phyloP scores from a whole-genome alignment of 2,888 invertebrate species.

The Parascotia fuliginaria region DNA sequence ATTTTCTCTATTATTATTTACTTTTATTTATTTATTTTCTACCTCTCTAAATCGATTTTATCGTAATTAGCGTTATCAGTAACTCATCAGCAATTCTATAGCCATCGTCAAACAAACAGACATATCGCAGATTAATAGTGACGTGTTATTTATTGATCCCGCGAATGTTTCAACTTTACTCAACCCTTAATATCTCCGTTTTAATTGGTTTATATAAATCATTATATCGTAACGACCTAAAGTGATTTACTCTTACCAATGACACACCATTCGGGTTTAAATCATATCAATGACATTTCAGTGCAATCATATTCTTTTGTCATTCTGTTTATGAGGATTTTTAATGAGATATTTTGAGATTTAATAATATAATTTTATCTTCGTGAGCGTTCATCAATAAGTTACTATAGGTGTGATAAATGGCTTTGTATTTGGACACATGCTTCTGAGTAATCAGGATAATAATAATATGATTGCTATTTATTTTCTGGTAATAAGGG shows the following conservation, averaged over 20 bases:
- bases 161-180: constrained; percentile 41
- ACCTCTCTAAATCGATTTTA: too few relatives aligned
- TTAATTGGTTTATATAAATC: constrained; percentile 84
- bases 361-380: constrained; percentile 65
- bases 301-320: constrained; percentile 68
- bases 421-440: constrained; percentile 21
- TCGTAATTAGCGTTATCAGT: background rate
- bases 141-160: constrained; percentile 36
- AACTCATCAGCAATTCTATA: background rate
- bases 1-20: too few relatives aligned
- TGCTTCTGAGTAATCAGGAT: constrained; percentile 4
- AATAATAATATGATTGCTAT: background rate
- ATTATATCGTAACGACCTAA: constrained; percentile 73
- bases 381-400: constrained; percentile 52
- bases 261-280: constrained; percentile 71
- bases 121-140: constrained; percentile 33
- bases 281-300: constrained; percentile 61
- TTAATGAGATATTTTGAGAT: constrained; percentile 76
- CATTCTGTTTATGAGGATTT: constrained; percentile 73
- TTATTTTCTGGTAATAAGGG: too few relatives aligned
- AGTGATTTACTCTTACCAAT: constrained; percentile 82
- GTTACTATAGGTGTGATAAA: constrained; percentile 6
- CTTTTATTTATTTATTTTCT: too few relatives aligned
- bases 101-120: constrained; percentile 45
- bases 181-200: constrained; percentile 70